A percentile compares a stretch with the other conserved stretches of the same genome.
Evolutionary conservation across 2,797 vertebrate genomes (phyloP).

Genomic region (Anomalospiza imberbis): DNA sequence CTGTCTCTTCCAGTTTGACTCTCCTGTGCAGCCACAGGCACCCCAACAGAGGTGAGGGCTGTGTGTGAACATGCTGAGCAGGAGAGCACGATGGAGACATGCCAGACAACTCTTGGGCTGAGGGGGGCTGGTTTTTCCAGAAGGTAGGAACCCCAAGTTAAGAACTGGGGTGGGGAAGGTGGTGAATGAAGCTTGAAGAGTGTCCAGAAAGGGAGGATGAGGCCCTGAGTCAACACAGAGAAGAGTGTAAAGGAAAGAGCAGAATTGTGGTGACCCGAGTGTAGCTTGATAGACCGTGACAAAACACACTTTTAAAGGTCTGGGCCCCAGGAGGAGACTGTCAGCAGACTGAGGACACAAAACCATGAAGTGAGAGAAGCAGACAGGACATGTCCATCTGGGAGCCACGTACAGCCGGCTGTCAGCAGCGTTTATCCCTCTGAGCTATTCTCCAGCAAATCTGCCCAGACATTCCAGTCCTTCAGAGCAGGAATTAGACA

Average conservation of each 20-base stretch:
- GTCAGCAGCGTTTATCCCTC: not conserved
- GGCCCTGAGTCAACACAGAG: not conserved
- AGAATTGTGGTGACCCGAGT: not conserved
- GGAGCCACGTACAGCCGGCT: not conserved
- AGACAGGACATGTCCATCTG: slow-evolving; percentile 16
- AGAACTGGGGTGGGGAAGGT: not conserved
- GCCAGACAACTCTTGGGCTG: not conserved
- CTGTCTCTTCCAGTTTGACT: accelerated
- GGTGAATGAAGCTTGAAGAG: not conserved
- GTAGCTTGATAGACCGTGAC: slow-evolving; percentile 19
- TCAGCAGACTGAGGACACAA: slow-evolving; percentile 3
- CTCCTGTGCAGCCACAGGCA: not conserved
- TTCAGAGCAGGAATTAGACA: not conserved
- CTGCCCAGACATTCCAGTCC: not conserved
- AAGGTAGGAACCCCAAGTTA: not conserved
- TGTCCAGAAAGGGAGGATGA: not conserved
- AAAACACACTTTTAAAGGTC: slow-evolving; percentile 30
- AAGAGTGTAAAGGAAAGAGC: not conserved
- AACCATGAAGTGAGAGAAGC: not conserved
- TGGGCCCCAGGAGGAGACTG: slow-evolving; percentile 23
- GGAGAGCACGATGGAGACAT: accelerated
- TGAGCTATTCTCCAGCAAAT: not conserved
- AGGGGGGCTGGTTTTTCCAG: not conserved
- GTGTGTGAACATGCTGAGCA: accelerated
- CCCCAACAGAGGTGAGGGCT: accelerated